phyloP scores from a whole-genome alignment of 1,140 invertebrate genomes.

The Drosophila mauritiana region DNA sequence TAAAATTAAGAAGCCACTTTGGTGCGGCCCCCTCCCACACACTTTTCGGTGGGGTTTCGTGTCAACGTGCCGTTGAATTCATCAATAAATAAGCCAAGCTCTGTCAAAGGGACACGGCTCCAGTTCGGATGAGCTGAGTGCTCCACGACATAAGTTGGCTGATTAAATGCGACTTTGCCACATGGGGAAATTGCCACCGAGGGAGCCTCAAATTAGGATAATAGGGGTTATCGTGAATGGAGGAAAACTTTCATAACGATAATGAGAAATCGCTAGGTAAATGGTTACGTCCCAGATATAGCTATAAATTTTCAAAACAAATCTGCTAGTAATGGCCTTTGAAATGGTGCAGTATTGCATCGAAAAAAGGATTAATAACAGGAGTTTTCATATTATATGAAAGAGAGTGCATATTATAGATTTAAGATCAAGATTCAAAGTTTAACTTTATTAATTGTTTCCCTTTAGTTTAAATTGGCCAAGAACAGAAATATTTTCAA shows the following conservation, averaged over 20 bases:
- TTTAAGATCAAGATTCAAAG: too few species aligned
- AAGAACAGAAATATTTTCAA: too few species aligned
- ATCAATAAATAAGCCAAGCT: conserved; percentile 73
- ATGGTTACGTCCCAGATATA: neutral
- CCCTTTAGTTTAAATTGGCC: too few species aligned
- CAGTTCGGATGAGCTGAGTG: conserved; percentile 11
- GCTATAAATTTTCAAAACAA: neutral
- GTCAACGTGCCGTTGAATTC: conserved; percentile 70
- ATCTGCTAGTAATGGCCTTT: neutral
- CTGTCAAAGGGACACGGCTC: conserved; percentile 38
- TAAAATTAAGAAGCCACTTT: conserved; percentile 70
- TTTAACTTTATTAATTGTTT: too few species aligned
- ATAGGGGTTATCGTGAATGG: conserved; percentile 14
- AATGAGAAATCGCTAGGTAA: conserved; percentile 8
- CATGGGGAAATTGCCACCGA: conserved; percentile 26
- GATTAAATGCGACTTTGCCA: conserved; percentile 37
- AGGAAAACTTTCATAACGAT: conserved; percentile 25
- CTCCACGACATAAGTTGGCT: conserved; percentile 21
- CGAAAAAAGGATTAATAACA: too few species aligned
- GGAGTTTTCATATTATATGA: too few species aligned
- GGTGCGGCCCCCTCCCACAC: conserved; percentile 4
- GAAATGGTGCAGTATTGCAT: too few species aligned
- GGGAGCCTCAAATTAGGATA: conserved; percentile 11
- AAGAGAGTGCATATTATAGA: too few species aligned
- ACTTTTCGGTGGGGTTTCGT: conserved; percentile 62